A percentile compares a stretch with the other conserved stretches of the same genome.
phyloP scores from a whole-genome alignment of 2,113 vertebrate genomes.

The pig (Sus scrofa) region DNA sequence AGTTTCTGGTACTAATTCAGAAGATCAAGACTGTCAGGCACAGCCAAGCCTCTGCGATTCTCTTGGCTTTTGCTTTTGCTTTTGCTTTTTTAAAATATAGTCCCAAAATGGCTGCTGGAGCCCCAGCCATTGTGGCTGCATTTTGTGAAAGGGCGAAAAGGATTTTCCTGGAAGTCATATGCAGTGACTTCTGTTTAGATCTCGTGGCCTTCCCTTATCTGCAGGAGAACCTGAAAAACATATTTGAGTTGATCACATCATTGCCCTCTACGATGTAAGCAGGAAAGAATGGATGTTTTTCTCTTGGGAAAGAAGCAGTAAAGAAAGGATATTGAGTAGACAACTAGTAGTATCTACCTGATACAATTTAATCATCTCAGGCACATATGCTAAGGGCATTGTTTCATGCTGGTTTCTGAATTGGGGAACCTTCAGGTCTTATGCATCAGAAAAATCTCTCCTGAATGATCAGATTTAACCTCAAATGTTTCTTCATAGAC shows the following conservation, averaged over 20 bases:
- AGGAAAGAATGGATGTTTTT: neutral
- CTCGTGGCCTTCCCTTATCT: neutral
- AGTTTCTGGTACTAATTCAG: neutral
- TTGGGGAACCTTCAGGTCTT: constrained; percentile 10
- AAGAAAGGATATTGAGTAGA: neutral
- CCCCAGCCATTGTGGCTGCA: neutral
- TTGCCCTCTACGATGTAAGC: neutral
- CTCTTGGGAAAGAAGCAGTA: neutral
- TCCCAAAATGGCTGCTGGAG: neutral
- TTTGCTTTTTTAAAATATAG: too few species aligned
- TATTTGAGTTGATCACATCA: neutral
- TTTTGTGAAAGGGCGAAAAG: neutral
- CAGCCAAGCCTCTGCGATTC: neutral
- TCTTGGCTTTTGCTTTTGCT: neutral
- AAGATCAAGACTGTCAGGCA: neutral
- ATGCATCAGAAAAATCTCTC: neutral
- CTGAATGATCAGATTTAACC: neutral
- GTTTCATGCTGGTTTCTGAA: constrained; percentile 7
- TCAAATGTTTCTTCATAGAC: neutral
- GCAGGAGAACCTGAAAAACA: neutral
- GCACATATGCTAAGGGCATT: neutral
- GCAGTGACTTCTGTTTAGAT: neutral
- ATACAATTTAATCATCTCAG: neutral
- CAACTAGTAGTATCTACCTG: neutral
- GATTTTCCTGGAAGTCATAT: neutral